Evolutionary conservation across 1,140 invertebrate species (phyloP), one percentile per base, ranked within the genome.

Genomic region (Caenorhabditis inopinata): DNA sequence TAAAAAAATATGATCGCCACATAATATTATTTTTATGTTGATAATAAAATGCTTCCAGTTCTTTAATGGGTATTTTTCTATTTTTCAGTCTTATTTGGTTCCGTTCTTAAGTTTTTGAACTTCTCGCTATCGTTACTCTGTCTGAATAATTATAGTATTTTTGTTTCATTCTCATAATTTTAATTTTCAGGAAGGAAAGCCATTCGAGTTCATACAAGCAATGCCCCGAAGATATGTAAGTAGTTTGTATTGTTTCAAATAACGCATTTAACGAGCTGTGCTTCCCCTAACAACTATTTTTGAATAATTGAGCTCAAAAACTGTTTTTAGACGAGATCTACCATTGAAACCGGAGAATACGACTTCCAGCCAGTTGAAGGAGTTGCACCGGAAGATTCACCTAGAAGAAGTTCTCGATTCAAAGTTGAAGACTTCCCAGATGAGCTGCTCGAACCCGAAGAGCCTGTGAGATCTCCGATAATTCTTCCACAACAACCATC

Each of bases 221-320:
- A 68, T 68, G 58, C 58, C 58, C 0, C 25, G 58, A 38, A 68
- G 58, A 68, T 68, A 68, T 68, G 58, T 68, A 68, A 68, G 58
- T 68, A 38, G n/a, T 68, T n/a, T 23, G 2, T 42, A 42, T 42
- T 42, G 38, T 42, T 42, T n/a, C n/a, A n/a, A n/a, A n/a, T n/a
- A n/a, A n/a, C n/a, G n/a, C n/a, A n/a, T n/a, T n/a, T n/a, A n/a
- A n/a, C n/a, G n/a, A n/a, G n/a, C n/a, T n/a, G n/a, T n/a, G n/a
- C n/a, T n/a, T n/a, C n/a, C n/a, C n/a, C n/a, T n/a, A n/a, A n/a
- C n/a, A n/a, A 42, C 14, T 42, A n/a, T 29, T 25, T 51, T 29
- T 16, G n/a, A 0, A n/a, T 14, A 42, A 42, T 42, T 42, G 38
- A 14, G 5, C 14, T 5, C 5, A 42, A 42, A 42, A 7, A 5